These are phyloP conservation scores for Cepaea hortensis DNA, from an alignment of 2,888 invertebrate genomes.

Conservation along the genomic window DNA sequence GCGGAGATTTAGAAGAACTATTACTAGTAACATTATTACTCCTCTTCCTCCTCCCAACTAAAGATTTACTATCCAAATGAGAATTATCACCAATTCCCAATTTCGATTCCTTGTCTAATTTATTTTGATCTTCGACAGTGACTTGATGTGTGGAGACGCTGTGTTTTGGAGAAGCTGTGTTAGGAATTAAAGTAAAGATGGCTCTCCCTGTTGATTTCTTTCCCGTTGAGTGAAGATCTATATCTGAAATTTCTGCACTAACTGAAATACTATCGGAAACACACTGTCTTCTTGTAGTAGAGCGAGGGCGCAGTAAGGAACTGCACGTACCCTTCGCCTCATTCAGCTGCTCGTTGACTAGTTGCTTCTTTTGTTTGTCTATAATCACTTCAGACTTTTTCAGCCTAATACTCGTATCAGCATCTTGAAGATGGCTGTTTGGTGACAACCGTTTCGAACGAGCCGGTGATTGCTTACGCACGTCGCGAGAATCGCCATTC, in stretches of 20 bases:
- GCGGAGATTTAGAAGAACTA: conserved; percentile 32
- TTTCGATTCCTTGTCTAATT: conserved; percentile 30
- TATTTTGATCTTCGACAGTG: conserved; percentile 18
- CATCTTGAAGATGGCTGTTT: conserved; percentile 19
- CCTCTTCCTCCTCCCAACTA: conserved; percentile 7
- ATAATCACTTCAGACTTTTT: conserved; percentile 40
- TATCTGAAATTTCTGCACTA: conserved; percentile 12
- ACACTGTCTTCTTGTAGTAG: neutral
- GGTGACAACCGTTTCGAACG: conserved; percentile 32
- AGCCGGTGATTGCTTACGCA: conserved; percentile 36
- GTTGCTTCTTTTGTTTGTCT: conserved; percentile 37
- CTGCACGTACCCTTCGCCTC: conserved; percentile 30
- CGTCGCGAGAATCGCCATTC: conserved; percentile 52
- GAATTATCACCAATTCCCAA: conserved; percentile 32
- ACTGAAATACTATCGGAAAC: conserved; percentile 44
- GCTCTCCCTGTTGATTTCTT: conserved; percentile 5
- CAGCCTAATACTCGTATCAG: conserved; percentile 21
- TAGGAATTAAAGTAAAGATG: conserved; percentile 25
- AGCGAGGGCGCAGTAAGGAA: conserved; percentile 16
- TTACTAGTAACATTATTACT: neutral
- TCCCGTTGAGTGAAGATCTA: neutral
- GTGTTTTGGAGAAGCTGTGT: conserved; percentile 15
- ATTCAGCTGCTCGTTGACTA: conserved; percentile 38
- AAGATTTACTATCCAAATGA: conserved; percentile 23
- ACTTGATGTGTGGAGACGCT: conserved; percentile 5